Evolutionary conservation across 23 tunicate genomes (phyloP).

Genomic region (Ascidia mentula): DNA sequence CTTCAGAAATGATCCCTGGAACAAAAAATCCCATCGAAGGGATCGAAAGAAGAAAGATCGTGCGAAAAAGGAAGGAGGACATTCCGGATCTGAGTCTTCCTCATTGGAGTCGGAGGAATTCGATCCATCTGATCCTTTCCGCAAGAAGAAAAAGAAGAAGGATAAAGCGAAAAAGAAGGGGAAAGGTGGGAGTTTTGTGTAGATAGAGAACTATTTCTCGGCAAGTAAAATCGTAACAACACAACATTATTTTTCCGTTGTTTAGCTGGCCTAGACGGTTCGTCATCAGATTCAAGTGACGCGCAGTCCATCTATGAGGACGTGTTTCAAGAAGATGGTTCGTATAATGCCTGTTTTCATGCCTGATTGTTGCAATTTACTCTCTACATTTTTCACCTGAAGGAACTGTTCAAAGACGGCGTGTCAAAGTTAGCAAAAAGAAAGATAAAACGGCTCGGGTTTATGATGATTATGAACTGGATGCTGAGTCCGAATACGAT

Average conservation of each 20-base stretch:
- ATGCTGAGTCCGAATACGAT: slow-evolving; percentile 85
- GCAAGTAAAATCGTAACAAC: neutral
- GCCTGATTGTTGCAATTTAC: neutral
- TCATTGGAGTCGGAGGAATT: slow-evolving; percentile 34
- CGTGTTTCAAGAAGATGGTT: slow-evolving; percentile 81
- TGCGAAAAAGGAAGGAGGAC: slow-evolving; percentile 20
- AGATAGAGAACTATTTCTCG: neutral
- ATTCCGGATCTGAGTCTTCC: slow-evolving; percentile 37
- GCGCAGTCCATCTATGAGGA: slow-evolving; percentile 85
- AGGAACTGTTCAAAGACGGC: slow-evolving; percentile 80
- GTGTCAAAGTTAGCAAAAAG: slow-evolving; percentile 49
- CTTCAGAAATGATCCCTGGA: slow-evolving; percentile 82
- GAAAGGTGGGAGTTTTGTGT: slow-evolving; percentile 37
- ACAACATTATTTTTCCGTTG: neutral
- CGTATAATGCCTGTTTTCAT: neutral
- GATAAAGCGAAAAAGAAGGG: slow-evolving; percentile 56
- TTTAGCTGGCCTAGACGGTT: slow-evolving; percentile 30
- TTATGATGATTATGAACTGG: slow-evolving; percentile 85
- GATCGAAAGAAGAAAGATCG: slow-evolving; percentile 71
- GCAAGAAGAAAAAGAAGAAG: slow-evolving; percentile 57
- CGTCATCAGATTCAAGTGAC: slow-evolving; percentile 54
- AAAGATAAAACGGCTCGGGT: slow-evolving; percentile 28
- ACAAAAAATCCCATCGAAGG: slow-evolving; percentile 41
- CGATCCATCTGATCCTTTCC: slow-evolving; percentile 55
- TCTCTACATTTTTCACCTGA: neutral